Evolutionary conservation across 2,797 vertebrate genomes (phyloP), one percentile per base, ranked within the genome.

Genomic region (Leptatherina wallacei): DNA sequence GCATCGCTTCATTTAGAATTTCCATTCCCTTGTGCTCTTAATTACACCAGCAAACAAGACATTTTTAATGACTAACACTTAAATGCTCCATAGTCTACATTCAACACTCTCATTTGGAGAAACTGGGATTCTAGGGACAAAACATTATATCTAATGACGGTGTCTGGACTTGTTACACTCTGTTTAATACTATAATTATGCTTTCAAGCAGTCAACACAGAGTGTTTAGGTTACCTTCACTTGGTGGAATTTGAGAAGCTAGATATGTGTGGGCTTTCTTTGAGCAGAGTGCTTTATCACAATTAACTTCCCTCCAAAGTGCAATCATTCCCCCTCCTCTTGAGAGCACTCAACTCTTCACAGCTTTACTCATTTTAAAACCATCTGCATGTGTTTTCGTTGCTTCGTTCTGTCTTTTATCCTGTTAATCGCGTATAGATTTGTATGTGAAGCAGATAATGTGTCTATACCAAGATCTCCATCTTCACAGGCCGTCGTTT

Each of bases 281-380:
- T 68, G 54, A 62, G 65, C 59, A 33, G 56, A 36, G 69, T 27
- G 49, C 73, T 85, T 81, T 74, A 82, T 87, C 82, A 74, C 75
- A 55, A 73, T 81, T 78, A 80, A 82, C 72, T 73, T 81, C 51
- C 63, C 64, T 80, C 62, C 59, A 72, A 66, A 70, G 68, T 70
- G 73, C 75, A 61, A 77, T 80, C 55, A 78, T 79, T 84, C 83
- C 75, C 56, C 22, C 65, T 47, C 51, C 66, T 59, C 61, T 3
- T 22, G 44, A n/a, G 20, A 71, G 38, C 75, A 61, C 59, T 58
- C 16, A 51, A 16, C 30, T 52, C 30, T 18, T 63, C 27, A 3
- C 10, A 42, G n/a, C 2, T 65, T 18, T 55, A 16, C 61, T 58
- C n/a, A 68, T 59, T 84, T 84, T 70, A 33, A 30, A 83, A 47